A percentile compares a stretch with the other conserved stretches of the same genome.
Conservation (phyloP, 1,140 invertebrate genomes). For the Frieseomelitta varia region DNA sequence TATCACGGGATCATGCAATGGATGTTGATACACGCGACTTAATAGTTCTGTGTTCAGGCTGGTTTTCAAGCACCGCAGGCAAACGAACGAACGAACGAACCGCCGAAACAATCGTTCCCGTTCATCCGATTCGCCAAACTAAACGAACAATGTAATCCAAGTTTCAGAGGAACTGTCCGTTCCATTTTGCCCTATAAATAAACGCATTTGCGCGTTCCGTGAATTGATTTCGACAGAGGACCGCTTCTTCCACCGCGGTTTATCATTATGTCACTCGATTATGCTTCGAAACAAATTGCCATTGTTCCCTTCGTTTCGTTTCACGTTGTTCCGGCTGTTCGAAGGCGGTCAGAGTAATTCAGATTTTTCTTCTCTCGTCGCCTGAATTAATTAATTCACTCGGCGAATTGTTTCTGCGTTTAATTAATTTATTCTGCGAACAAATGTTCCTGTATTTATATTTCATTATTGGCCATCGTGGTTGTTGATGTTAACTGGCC, state of each 20-base stretch:
- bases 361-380: too few relatives aligned
- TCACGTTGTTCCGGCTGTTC: too few relatives aligned
- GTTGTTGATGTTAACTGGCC: too few relatives aligned
- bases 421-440: too few relatives aligned
- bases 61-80: neutral
- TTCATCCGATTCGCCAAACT: neutral
- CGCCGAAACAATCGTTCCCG: neutral
- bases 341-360: too few relatives aligned
- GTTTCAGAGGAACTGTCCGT: neutral
- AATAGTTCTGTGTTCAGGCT: neutral
- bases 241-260: neutral
- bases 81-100: neutral
- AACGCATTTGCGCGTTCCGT: neutral
- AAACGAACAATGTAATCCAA: slow-evolving; percentile 8
- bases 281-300: neutral
- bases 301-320: neutral
- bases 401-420: too few relatives aligned
- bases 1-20: neutral
- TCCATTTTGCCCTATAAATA: slow-evolving; percentile 18
- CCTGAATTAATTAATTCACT: too few relatives aligned
- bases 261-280: neutral
- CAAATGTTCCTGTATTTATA: too few relatives aligned
- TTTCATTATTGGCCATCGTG: too few relatives aligned
- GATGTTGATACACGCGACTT: slow-evolving; percentile 10
- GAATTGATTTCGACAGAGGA: neutral